Evolutionary conservation across 2,797 vertebrate genomes (phyloP).

Genomic region (Balearica regulorum): DNA sequence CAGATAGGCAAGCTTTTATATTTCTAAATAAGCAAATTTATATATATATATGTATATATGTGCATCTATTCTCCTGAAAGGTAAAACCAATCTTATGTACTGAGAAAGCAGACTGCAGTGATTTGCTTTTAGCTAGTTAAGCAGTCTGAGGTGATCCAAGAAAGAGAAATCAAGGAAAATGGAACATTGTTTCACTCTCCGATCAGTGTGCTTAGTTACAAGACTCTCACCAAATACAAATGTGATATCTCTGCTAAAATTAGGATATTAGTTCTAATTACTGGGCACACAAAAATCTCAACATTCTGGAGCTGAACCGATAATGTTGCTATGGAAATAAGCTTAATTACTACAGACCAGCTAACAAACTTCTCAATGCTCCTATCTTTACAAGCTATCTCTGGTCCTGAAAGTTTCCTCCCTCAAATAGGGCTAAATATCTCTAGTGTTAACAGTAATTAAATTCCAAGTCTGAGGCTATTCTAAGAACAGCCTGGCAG

Average conservation of each 20-base stretch:
- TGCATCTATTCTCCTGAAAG: not conserved
- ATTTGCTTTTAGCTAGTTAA: not conserved
- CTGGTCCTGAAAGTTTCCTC: not conserved
- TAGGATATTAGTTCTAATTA: slow-evolving; percentile 55
- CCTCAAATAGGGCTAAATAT: not conserved
- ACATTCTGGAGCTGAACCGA: not conserved
- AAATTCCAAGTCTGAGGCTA: not conserved
- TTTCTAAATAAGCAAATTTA: not conserved
- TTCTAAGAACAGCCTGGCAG: not conserved
- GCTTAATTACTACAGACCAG: slow-evolving; percentile 17
- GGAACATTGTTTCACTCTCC: slow-evolving; percentile 24
- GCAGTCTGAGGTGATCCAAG: not conserved
- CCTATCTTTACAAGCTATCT: slow-evolving; percentile 9
- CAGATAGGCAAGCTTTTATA: not conserved
- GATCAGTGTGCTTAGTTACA: not conserved
- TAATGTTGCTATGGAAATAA: slow-evolving; percentile 53
- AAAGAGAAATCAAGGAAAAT: slow-evolving; percentile 3
- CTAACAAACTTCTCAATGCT: not conserved
- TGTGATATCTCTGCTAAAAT: slow-evolving; percentile 35
- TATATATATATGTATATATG: too few relatives aligned
- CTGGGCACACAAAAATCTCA: slow-evolving; percentile 8
- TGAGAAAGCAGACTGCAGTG: not conserved
- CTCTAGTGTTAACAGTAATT: not conserved
- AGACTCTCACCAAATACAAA: slow-evolving; percentile 21
- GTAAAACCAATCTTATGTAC: not conserved